Base-by-base conservation (phyloP, 2,888 invertebrate genomes). In the Homarus gammarus region DNA sequence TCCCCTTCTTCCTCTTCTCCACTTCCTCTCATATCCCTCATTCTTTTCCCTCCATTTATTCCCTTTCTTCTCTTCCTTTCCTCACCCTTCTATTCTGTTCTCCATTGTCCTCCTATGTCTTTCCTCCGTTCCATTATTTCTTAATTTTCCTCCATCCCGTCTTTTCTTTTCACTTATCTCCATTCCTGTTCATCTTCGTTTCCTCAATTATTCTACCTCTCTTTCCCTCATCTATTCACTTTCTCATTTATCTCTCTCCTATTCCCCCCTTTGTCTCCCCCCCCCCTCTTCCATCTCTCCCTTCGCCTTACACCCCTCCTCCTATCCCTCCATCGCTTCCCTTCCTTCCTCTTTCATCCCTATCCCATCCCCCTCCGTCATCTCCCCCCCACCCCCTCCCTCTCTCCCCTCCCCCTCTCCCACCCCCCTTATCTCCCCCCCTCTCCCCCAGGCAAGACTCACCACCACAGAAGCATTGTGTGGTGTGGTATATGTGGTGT, bases 121-220 rank as follows among this genome's bases (percentile, higher is more conserved):
- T 77, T 44, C 49, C 44, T 77, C 44, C 31, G 44, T 77, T 49
- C 49, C 1, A 12, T 49, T 15, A 49, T 49, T 49, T 49, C 1
- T n/a, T n/a, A n/a, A 49, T 49, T 49, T 15, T 49, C 44, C 75
- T 75, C 75, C 49, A 38, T 75, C 77, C 49, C 77, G 38, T 49
- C 44, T 44, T 38, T 38, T 22, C 40, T 38, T 73, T 31, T 36
- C 36, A 22, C 38, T 8, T 10, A 31, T 68, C 31, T 31, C 1
- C 31, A 18, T 22, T 68, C n/a, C 68, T 22, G 10, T 18, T 18
- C 8, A 15, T 56, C 18, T 22, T 56, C 12, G 3, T 3, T 56
- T 56, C 1, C 0, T 56, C 56, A 0, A 0, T 18, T 5, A 15
- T 56, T 18, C 56, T 18, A 10, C 56, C 0, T 56, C 18, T 0